Base-by-base conservation (phyloP, 1,140 invertebrate genomes). In the Drosophila prosaltans region DNA sequence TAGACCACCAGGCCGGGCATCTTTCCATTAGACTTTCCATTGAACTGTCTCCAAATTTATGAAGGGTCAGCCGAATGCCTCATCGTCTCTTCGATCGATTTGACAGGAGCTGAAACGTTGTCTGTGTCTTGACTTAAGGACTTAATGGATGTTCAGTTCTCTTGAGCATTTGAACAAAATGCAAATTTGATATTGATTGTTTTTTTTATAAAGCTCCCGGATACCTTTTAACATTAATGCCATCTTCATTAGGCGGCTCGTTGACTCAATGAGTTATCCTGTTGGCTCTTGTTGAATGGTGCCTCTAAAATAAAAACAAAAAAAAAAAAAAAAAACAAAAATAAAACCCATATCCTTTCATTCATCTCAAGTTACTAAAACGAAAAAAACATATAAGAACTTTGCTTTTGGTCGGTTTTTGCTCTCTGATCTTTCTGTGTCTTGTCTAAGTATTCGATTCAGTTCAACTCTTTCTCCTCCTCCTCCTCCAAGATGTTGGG, bases 41-140 rank as follows among this genome's bases (percentile, higher is more conserved):
- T 76, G 82, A 86, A 86, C 69, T 79, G 77, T 79, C 77, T 74
- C 75, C 75, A 75, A 86, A 86, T 86, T 86, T 88, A 86, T 86
- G 83, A 58, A 68, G 83, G 69, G 48, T 70, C 55, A 59, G 69
- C 63, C 78, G 61, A 81, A 79, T 78, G 82, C 83, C 83, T 82
- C 82, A 86, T 74, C 30, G 36, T 75, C 63, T 67, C 71, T 74
- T 69, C 78, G 82, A 65, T 76, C 83, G 16, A 16, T 83, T 36
- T 88, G 80, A 80, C 82, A 39, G 55, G n/a, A n/a, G 8, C 55
- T 32, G 28, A 3, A 36, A 51, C 24, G 30, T 63, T 16, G 16
- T 16, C 16, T 16, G 10, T 30, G 45, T 2, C 40, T 48, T 26
- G 5, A 54, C 9, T 16, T 62, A n/a, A 48, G 32, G 45, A 6